Evolutionary conservation across 2,888 invertebrate genomes (phyloP), one percentile per base, ranked within the genome.

Genomic region (Coleophora deauratella): DNA sequence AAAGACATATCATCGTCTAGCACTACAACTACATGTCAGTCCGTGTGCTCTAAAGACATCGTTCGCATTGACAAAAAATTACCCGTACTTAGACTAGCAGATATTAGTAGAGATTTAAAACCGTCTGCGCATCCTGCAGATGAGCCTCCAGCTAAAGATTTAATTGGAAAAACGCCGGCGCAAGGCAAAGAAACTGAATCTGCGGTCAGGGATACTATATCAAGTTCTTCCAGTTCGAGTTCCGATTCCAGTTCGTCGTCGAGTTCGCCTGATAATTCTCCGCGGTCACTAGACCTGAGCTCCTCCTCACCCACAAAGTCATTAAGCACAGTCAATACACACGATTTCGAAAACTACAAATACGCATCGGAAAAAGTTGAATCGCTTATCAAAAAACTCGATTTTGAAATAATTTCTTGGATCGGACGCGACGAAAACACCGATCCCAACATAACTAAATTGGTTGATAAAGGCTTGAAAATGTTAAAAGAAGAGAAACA

Each of bases 1-100:
- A 73, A 61, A 49, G 73, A 80, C 35, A 74, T 82, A 42, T 78
- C 79, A 0, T 68, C 63, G 31, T 73, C 78, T 0, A 73, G 72
- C 30, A 60, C 66, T 28, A 60, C 66, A 0, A 64, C 62, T 0
- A 72, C 74, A 1, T 69, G 64, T 37, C 27, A 72, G 2, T 68
- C 72, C 0, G 73, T 74, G 42, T 48, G 1, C 63, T 69, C 0
- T 14, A 59, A 56, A 1, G 78, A 79, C 40, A 59, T 73, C 36
- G 60, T 76, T 3, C 52, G 64, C 6, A 62, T 78, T 10, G 63
- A 79, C 42, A 72, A 71, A 0, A 81, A 74, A 50, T 6, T 80
- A 10, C 80, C 80, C 0, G n/a, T 73, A 0, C 10, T 82, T 0
- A 57, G 62, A 49, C 45, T 80, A 2, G 53, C 51, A 2, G 57